A percentile compares a stretch with the other conserved stretches of the same genome.
phyloP scores from a whole-genome alignment of 2,797 vertebrate genomes.

The Alcedo atthis region DNA sequence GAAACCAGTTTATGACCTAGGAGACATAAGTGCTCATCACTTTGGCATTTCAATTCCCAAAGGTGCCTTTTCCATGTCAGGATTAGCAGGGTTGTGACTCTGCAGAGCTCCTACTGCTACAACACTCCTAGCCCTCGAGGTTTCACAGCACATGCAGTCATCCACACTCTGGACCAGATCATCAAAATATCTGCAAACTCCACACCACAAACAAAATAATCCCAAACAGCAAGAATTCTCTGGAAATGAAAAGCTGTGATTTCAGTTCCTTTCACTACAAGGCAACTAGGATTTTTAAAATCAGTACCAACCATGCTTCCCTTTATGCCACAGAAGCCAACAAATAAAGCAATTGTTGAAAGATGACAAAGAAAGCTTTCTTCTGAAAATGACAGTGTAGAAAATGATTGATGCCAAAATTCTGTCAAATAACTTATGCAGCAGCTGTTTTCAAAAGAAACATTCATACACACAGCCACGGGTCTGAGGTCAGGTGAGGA shows the following conservation, averaged over 20 bases:
- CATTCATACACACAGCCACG: neutral
- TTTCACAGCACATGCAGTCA: neutral
- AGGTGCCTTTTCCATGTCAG: neutral
- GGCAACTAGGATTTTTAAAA: neutral
- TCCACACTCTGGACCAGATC: neutral
- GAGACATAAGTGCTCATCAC: neutral
- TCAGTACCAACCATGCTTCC: neutral
- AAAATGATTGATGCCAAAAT: constrained; percentile 46
- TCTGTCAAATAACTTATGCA: constrained; percentile 53
- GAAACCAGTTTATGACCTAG: neutral
- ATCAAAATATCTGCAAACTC: neutral
- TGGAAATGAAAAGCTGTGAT: neutral
- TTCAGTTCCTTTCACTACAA: neutral
- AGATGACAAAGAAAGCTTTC: constrained; percentile 60
- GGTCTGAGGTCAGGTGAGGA: constrained; percentile 45
- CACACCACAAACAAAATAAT: neutral
- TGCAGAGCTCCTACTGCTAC: neutral
- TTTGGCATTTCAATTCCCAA: neutral
- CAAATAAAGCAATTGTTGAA: constrained; percentile 64
- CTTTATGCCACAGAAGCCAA: constrained; percentile 24
- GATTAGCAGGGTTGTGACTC: neutral
- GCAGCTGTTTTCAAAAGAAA: constrained; percentile 68
- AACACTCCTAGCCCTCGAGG: neutral
- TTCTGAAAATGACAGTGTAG: constrained; percentile 31
- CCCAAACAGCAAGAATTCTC: neutral